A percentile compares a stretch with the other conserved stretches of the same genome.
These are phyloP conservation scores for Drosophila sechellia DNA, from an alignment of 1,140 invertebrate genomes.

Conservation along the genomic window DNA sequence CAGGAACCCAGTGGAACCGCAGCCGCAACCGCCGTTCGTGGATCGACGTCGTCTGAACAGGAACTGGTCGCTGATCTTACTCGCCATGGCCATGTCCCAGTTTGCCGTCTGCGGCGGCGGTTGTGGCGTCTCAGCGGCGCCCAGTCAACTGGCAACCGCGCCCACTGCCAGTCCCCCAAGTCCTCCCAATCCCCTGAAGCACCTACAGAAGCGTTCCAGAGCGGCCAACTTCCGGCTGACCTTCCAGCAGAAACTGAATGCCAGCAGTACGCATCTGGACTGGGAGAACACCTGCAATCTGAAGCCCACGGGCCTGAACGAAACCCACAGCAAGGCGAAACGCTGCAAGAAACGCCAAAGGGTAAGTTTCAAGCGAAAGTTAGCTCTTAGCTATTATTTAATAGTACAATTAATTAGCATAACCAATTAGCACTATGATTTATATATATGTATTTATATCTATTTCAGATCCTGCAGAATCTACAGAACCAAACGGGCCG, in stretches of 20 bases:
- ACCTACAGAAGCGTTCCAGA: constrained; percentile 47
- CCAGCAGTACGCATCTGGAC: constrained; percentile 15
- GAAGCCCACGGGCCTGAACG: constrained; percentile 27
- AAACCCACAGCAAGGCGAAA: background rate
- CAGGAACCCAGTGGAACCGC: constrained; percentile 33
- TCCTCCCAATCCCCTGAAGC: background rate
- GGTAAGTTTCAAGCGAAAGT: constrained; percentile 25
- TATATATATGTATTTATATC: background rate
- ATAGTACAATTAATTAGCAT: no score
- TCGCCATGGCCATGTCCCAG: constrained; percentile 51
- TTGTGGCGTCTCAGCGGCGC: background rate
- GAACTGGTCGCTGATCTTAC: constrained; percentile 34
- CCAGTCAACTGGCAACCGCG: background rate
- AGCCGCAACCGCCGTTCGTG: constrained; percentile 11
- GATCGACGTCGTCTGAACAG: constrained; percentile 8
- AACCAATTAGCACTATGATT: background rate
- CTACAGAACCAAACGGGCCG: constrained; percentile 37
- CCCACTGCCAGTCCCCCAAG: background rate
- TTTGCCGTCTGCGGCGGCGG: constrained; percentile 18
- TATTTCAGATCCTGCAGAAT: constrained; percentile 34
- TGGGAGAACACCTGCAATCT: constrained; percentile 64
- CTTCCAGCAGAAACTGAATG: constrained; percentile 47
- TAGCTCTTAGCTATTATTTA: no score
- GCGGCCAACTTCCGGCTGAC: constrained; percentile 18
- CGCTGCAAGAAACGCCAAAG: constrained; percentile 46